Percentiles rank a stretch among this genome's conserved stretches.
Evolutionary conservation across 2,113 vertebrate species (phyloP).

Genomic region (Percina caprodes): DNA sequence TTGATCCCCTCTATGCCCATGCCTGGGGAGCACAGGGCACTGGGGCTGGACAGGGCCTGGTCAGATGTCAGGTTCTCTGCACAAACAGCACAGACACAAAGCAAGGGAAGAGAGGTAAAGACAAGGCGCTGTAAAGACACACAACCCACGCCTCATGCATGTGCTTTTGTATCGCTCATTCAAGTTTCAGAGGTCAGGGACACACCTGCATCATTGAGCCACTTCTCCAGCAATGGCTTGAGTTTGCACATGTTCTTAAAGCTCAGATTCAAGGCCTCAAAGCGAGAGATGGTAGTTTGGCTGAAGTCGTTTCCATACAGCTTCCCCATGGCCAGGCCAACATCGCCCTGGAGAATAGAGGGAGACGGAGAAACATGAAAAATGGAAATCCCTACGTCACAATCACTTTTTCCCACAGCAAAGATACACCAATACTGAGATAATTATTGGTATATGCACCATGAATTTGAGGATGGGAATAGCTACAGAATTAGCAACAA

Average conservation of each 20-base stretch:
- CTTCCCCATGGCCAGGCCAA: constrained; percentile 99
- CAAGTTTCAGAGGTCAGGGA: constrained; percentile 61
- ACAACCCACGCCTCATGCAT: not conserved
- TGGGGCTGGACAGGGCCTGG: constrained; percentile 95
- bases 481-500: not conserved
- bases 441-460: not conserved
- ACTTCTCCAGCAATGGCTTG: constrained; percentile 99
- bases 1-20: constrained; percentile 96
- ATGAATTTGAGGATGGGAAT: constrained; percentile 2
- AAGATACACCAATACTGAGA: not conserved
- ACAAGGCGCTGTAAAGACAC: constrained; percentile 58
- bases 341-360: constrained; percentile 89
- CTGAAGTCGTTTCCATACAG: constrained; percentile 99
- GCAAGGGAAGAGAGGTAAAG: constrained; percentile 81
- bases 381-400: not conserved
- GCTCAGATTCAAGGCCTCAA: constrained; percentile 99
- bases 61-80: constrained; percentile 98
- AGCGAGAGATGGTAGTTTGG: constrained; percentile 99
- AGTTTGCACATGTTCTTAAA: constrained; percentile 99
- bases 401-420: not conserved
- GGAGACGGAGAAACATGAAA: constrained; percentile 1
- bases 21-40: constrained; percentile 94
- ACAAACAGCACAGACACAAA: constrained; percentile 81
- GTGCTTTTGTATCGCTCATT: not conserved
- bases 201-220: constrained; percentile 99